These are phyloP conservation scores for Panthera tigris DNA, from an alignment of 2,113 vertebrate genomes.

Conservation along the genomic window DNA sequence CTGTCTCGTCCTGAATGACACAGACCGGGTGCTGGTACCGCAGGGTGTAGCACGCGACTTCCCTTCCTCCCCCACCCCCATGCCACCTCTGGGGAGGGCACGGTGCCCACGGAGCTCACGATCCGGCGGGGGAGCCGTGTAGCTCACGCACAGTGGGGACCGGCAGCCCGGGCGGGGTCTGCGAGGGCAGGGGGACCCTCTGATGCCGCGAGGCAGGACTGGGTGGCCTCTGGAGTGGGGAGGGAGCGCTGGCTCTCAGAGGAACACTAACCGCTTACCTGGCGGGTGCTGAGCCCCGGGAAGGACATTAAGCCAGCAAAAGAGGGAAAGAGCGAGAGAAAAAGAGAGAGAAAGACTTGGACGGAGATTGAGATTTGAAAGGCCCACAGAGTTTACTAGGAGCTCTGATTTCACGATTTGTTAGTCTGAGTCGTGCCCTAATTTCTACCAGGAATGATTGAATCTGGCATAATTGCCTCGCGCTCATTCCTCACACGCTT, in stretches of 20 bases:
- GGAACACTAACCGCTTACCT: neutral
- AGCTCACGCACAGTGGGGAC: accelerated
- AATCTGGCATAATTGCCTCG: neutral
- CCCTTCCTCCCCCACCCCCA: neutral
- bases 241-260: neutral
- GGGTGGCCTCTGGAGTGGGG: neutral
- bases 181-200: neutral
- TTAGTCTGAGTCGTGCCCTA: neutral
- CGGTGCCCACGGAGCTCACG: neutral
- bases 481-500: neutral
- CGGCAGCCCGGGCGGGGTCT: accelerated
- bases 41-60: accelerated
- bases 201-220: neutral
- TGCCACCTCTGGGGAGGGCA: neutral
- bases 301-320: neutral
- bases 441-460: neutral
- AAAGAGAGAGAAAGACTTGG: accelerated
- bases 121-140: neutral
- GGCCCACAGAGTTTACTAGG: neutral
- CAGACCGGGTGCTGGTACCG: accelerated
- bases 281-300: neutral
- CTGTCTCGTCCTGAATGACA: neutral
- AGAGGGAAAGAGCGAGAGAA: neutral
- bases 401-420: neutral
- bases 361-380: neutral